Conservation (phyloP, 2,113 vertebrate genomes). For the Cygnus buccinator region DNA sequence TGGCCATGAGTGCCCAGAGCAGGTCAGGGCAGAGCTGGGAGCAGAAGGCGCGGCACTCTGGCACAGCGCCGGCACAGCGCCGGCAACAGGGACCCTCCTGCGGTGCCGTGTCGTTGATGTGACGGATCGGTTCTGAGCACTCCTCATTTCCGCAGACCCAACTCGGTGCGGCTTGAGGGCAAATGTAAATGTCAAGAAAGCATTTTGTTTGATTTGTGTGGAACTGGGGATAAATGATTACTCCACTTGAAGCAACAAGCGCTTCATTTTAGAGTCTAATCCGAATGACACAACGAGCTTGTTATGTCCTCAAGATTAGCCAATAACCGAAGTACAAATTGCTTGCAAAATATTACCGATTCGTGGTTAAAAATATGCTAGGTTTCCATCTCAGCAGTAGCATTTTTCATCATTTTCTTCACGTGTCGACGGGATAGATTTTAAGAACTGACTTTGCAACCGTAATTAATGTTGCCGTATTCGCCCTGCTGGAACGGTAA, state of each 20-base stretch:
- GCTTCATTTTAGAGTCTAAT: not conserved
- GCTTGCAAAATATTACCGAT: not conserved
- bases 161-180: not conserved
- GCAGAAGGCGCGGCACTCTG: not conserved
- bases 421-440: slow-evolving; percentile 3
- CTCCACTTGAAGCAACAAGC: not conserved
- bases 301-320: not conserved
- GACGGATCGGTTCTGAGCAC: not conserved
- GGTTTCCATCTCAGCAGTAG: slow-evolving; percentile 27
- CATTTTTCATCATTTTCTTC: slow-evolving; percentile 34
- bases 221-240: not conserved
- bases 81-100: not conserved
- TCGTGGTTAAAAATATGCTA: not conserved
- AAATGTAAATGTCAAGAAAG: not conserved
- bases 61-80: too few species aligned
- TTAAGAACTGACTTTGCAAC: slow-evolving; percentile 33
- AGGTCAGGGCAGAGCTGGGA: slow-evolving; percentile 20
- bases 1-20: not conserved
- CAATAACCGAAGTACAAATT: not conserved
- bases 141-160: not conserved
- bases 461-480: slow-evolving; percentile 12
- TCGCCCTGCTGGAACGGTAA: slow-evolving; percentile 57
- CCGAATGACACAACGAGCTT: not conserved
- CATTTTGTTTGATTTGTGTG: not conserved
- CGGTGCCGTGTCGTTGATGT: not conserved